A percentile compares a stretch with the other conserved stretches of the same genome.
Conservation (phyloP, 30 jellyfish, hydroid and myxozoan genomes). For the Rhopilema esculentum region DNA sequence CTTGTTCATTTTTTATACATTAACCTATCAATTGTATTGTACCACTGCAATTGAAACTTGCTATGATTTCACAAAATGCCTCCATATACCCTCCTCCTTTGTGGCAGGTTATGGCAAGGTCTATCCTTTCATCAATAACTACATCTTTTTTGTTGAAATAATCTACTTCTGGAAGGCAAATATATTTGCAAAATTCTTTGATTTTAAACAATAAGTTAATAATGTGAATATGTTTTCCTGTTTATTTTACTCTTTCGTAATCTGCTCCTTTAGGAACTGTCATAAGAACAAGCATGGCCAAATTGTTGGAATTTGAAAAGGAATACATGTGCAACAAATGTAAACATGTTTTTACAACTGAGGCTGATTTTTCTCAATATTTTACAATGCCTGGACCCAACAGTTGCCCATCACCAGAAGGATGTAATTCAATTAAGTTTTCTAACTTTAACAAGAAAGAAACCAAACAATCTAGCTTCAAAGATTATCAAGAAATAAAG, state of each 20-base stretch:
- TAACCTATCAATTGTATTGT: too few relatives aligned
- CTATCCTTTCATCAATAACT: too few relatives aligned
- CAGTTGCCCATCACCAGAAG: constrained; percentile 95
- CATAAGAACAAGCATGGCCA: constrained; percentile 89
- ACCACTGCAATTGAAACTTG: too few relatives aligned
- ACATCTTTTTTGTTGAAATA: too few relatives aligned
- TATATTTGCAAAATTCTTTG: too few relatives aligned
- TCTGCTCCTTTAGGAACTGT: constrained; percentile 80
- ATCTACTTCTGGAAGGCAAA: too few relatives aligned
- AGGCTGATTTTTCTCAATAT: constrained; percentile 89
- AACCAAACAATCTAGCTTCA: constrained; percentile 56
- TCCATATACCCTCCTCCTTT: too few relatives aligned
- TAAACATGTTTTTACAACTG: constrained; percentile 68
- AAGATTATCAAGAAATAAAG: constrained; percentile 97
- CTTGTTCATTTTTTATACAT: too few relatives aligned
- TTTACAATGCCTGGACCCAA: constrained; percentile 77
- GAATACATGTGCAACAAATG: constrained; percentile 95
- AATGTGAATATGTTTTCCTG: background rate
- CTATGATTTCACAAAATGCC: too few relatives aligned
- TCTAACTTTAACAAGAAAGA: constrained; percentile 21
- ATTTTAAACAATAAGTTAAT: too few relatives aligned
- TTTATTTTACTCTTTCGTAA: background rate
- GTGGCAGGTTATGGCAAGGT: too few relatives aligned
- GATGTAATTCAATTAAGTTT: constrained; percentile 88
- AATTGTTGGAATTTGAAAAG: constrained; percentile 87